Percentiles rank a stretch among this genome's conserved stretches.
Conservation (phyloP, 2,113 vertebrate species). For the Mungos mungo region DNA sequence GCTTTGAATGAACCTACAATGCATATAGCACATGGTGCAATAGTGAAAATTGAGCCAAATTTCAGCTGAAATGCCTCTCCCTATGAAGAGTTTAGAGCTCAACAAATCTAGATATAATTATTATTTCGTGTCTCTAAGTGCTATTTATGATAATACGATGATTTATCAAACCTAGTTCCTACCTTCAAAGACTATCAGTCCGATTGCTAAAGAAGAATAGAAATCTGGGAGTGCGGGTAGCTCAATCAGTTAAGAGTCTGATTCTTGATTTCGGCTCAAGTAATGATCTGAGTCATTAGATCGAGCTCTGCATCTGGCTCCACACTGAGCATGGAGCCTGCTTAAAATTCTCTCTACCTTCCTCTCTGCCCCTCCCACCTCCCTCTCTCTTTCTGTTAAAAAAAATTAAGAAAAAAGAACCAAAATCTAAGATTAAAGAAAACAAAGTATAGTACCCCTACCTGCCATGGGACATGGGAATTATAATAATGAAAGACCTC, state of each 20-base stretch:
- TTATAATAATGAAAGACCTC: not conserved
- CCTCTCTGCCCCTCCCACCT: too few relatives aligned
- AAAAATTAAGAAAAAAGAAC: not conserved
- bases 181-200: not conserved
- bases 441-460: not conserved
- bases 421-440: conserved; percentile 10
- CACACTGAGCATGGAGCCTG: too few relatives aligned
- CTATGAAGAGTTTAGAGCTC: conserved; percentile 15
- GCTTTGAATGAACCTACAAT: not conserved
- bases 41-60: not conserved
- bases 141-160: not conserved
- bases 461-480: not conserved
- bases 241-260: too few relatives aligned
- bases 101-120: not conserved
- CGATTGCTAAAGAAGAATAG: not conserved
- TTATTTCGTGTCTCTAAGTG: conserved; percentile 4
- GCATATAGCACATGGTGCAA: not conserved
- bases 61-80: not conserved
- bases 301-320: too few relatives aligned
- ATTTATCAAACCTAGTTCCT: not conserved
- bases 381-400: too few relatives aligned
- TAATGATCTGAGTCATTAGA: too few relatives aligned
- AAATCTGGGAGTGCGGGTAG: not conserved
- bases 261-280: too few relatives aligned
- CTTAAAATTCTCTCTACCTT: too few relatives aligned